Conservation (phyloP, 1,140 invertebrate species). For the Aethina tumida region DNA sequence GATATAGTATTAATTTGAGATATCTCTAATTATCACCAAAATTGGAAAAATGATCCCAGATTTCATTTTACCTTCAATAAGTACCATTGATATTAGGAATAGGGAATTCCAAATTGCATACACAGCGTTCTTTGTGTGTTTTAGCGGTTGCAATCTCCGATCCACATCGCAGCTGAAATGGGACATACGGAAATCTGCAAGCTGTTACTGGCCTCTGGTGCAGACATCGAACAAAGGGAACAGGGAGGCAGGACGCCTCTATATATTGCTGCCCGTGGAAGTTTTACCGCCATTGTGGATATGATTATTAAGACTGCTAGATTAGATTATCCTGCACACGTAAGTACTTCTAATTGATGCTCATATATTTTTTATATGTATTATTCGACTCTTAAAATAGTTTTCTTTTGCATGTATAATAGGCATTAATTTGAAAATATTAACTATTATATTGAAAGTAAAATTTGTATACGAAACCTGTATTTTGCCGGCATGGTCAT, state of each 20-base stretch:
- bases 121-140: constrained; percentile 11
- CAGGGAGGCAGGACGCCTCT: constrained; percentile 59
- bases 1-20: too few species aligned
- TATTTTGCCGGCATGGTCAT: too few species aligned
- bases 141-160: constrained; percentile 55
- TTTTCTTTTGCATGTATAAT: too few species aligned
- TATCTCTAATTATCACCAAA: too few species aligned
- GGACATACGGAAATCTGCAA: constrained; percentile 59
- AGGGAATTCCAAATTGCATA: neutral
- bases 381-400: constrained; percentile 8
- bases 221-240: constrained; percentile 53
- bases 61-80: neutral
- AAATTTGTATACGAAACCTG: too few species aligned
- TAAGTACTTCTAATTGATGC: constrained; percentile 11
- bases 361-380: neutral
- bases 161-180: constrained; percentile 59
- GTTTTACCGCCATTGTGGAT: constrained; percentile 75
- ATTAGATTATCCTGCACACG: constrained; percentile 36
- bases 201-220: constrained; percentile 50
- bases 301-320: constrained; percentile 71
- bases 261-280: constrained; percentile 65
- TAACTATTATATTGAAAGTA: too few species aligned
- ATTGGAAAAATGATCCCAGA: too few species aligned
- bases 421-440: too few species aligned
- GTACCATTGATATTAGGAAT: neutral